Evolutionary conservation across 1,140 invertebrate genomes (phyloP).

Genomic region (Ceratina australensis): DNA sequence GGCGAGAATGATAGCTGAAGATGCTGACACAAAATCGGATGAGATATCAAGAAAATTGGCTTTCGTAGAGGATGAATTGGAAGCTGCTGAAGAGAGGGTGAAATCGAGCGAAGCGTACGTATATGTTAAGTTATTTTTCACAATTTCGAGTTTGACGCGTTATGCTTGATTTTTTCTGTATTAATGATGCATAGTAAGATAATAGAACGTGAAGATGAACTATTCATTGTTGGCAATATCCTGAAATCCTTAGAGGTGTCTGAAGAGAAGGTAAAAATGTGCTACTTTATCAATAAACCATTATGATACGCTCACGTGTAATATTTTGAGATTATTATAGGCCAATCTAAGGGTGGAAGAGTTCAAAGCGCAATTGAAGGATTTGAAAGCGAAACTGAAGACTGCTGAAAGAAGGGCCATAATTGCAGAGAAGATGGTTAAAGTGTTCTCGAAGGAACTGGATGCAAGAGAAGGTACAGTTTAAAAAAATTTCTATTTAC

Average conservation of each 20-base stretch:
- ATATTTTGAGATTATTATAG: constrained; percentile 72
- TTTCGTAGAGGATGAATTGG: constrained; percentile 93
- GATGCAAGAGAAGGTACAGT: constrained; percentile 89
- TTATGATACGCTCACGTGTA: background rate
- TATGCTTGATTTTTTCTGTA: background rate
- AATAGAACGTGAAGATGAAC: constrained; percentile 98
- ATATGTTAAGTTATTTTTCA: background rate
- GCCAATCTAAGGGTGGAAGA: constrained; percentile 91
- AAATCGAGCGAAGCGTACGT: constrained; percentile 91
- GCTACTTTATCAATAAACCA: background rate
- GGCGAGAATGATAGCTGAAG: constrained; percentile 87
- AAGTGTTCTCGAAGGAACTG: constrained; percentile 91
- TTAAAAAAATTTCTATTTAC: background rate
- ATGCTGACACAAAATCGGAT: constrained; percentile 90
- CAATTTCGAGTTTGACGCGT: no score
- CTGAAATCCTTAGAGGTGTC: constrained; percentile 99
- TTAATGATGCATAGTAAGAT: constrained; percentile 89
- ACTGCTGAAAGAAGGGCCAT: constrained; percentile 90
- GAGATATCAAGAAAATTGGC: constrained; percentile 93
- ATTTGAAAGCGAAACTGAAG: constrained; percentile 86
- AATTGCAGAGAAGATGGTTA: constrained; percentile 90
- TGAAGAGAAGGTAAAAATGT: constrained; percentile 95
- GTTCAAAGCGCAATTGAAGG: constrained; percentile 89
- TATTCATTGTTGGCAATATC: constrained; percentile 99
- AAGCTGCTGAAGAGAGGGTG: constrained; percentile 91